Evolutionary conservation across 2,113 vertebrate species (phyloP).

Genomic region (Petrocephalus microphthalmus): DNA sequence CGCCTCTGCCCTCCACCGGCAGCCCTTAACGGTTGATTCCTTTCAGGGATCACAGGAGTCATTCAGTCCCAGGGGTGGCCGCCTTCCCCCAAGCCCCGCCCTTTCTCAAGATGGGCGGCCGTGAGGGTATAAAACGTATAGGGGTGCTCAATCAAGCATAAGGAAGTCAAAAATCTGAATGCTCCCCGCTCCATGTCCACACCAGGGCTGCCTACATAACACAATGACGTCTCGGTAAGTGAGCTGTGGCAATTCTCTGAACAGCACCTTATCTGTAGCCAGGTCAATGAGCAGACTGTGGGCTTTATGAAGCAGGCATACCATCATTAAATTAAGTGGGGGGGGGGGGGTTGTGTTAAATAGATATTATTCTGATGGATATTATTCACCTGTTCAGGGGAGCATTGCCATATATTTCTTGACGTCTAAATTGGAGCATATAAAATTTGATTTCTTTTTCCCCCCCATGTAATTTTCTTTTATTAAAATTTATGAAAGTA

Average conservation of each 20-base stretch:
- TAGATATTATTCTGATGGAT: neutral
- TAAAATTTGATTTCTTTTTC: neutral
- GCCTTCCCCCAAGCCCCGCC: slow-evolving; percentile 41
- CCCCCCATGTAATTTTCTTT: neutral
- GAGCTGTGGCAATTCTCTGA: slow-evolving; percentile 12
- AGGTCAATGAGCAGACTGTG: neutral
- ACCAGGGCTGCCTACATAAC: slow-evolving; percentile 38
- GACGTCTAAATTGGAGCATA: neutral
- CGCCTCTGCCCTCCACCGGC: slow-evolving; percentile 48
- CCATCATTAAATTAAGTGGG: neutral
- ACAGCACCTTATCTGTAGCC: slow-evolving; percentile 12
- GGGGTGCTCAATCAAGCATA: slow-evolving; percentile 44
- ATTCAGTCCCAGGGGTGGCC: slow-evolving; percentile 26
- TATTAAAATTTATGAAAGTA: neutral
- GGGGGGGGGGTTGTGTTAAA: slow-evolving; percentile 4
- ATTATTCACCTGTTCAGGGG: neutral
- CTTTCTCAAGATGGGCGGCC: slow-evolving; percentile 42
- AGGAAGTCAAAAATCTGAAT: slow-evolving; percentile 40
- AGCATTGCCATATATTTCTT: neutral
- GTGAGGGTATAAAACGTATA: slow-evolving; percentile 49
- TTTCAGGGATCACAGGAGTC: neutral
- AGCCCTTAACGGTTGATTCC: slow-evolving; percentile 32
- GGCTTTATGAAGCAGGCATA: slow-evolving; percentile 1
- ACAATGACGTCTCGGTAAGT: slow-evolving; percentile 50
- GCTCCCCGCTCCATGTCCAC: slow-evolving; percentile 40